Conservation (phyloP, 2,113 vertebrate genomes). For the Sinocyclocheilus anophthalmus region DNA sequence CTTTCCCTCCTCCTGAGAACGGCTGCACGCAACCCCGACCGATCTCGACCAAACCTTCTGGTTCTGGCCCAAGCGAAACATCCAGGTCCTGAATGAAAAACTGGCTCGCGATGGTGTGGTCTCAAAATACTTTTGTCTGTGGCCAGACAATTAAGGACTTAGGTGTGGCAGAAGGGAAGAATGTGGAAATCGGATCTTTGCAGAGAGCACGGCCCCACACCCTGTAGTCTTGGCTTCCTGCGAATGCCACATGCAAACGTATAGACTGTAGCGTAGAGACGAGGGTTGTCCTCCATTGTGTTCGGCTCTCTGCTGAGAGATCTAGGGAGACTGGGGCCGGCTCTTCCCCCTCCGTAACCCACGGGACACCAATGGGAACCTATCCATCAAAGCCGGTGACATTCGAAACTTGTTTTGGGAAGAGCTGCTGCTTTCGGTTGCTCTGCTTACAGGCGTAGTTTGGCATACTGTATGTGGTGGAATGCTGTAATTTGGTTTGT, state of each 20-base stretch:
- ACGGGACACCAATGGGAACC: conserved; percentile 70
- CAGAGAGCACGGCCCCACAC: conserved; percentile 68
- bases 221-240: conserved; percentile 69
- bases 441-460: neutral
- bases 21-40: conserved; percentile 47
- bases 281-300: conserved; percentile 60
- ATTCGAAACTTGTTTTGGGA: conserved; percentile 58
- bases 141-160: conserved; percentile 81
- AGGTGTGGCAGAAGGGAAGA: conserved; percentile 80
- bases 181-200: conserved; percentile 79
- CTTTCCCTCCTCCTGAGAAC: conserved; percentile 57
- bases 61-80: conserved; percentile 75
- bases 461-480: neutral
- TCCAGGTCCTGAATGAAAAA: conserved; percentile 45
- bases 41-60: conserved; percentile 68
- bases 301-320: conserved; percentile 46
- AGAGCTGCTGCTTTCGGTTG: conserved; percentile 21
- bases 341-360: conserved; percentile 56
- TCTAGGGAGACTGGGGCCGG: conserved; percentile 31
- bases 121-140: conserved; percentile 77
- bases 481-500: neutral
- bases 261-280: conserved; percentile 1
- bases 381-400: conserved; percentile 68
- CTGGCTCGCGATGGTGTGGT: conserved; percentile 62
- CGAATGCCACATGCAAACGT: conserved; percentile 52